These are phyloP conservation scores for chimpanzee (Pan troglodytes) DNA, from an alignment of 2,113 vertebrate species.

Conservation along the genomic window NHGRI_mPanTro3-v2.1_pri NC_086015.1:45688001-45688500, in stretches of 20 bases:
- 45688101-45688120: neutral
- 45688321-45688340: neutral
- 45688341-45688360: neutral
- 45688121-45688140: neutral
- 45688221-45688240: neutral
- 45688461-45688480: neutral
- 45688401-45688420: neutral
- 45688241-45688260: constrained; percentile 16
- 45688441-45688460: neutral
- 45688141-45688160: constrained; percentile 35
- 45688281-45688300: neutral
- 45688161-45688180: constrained; percentile 38
- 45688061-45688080: neutral
- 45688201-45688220: constrained; percentile 8
- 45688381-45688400: neutral
- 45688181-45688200: neutral
- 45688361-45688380: neutral
- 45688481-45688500: neutral
- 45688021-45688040: neutral
- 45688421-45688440: too few relatives aligned
- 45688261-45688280: neutral
- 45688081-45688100: neutral
- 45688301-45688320: neutral
- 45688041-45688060: neutral
- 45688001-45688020: neutral